Evolutionary conservation across 2,888 invertebrate genomes (phyloP).

Genomic region (Chrysopilus asiliformis): DNA sequence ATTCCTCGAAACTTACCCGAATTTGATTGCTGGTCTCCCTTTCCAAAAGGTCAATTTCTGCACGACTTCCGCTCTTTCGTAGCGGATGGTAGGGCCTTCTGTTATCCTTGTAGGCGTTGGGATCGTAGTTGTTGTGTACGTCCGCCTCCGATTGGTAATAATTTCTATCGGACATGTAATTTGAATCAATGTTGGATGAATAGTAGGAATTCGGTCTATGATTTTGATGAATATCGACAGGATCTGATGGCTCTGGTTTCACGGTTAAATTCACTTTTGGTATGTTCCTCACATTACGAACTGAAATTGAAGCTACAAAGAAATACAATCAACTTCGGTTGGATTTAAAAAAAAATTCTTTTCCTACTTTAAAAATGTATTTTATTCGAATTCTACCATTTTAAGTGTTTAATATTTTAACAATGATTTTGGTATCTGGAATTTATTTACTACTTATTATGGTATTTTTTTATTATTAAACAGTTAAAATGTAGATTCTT

Average conservation of each 20-base stretch:
- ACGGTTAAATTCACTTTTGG: slow-evolving; percentile 34
- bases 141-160: slow-evolving; percentile 9
- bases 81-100: slow-evolving; percentile 22
- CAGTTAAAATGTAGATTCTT: too few species aligned
- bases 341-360: too few species aligned
- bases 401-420: too few species aligned
- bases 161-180: slow-evolving; percentile 14
- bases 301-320: slow-evolving; percentile 63
- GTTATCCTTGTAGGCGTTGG: background rate
- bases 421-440: too few species aligned
- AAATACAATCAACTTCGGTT: too few species aligned
- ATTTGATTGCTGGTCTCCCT: slow-evolving; percentile 34
- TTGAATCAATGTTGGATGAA: slow-evolving; percentile 25
- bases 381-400: too few species aligned
- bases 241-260: slow-evolving; percentile 33
- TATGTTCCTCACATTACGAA: slow-evolving; percentile 36
- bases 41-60: slow-evolving; percentile 34
- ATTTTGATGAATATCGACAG: slow-evolving; percentile 19
- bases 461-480: too few species aligned
- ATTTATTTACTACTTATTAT: too few species aligned
- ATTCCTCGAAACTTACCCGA: slow-evolving; percentile 14
- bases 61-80: slow-evolving; percentile 30
- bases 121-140: slow-evolving; percentile 15
- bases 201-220: slow-evolving; percentile 30
- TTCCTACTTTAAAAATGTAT: too few species aligned